These are phyloP conservation scores for Parelbella ahira DNA, from an alignment of 2,888 invertebrate species.

Conservation along the genomic window DNA sequence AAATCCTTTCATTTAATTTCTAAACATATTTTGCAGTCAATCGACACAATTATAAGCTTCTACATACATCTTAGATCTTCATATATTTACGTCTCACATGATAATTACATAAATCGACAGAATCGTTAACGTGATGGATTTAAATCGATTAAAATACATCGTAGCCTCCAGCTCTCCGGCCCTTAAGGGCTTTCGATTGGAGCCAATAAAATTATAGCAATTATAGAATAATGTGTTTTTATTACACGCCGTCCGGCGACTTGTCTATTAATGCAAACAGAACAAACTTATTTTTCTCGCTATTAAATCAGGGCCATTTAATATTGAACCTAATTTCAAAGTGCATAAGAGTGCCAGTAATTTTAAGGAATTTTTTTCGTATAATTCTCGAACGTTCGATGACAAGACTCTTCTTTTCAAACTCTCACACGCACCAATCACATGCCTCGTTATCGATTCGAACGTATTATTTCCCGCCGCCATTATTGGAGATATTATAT, in stretches of 20 bases:
- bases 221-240: slow-evolving; percentile 30
- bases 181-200: slow-evolving; percentile 33
- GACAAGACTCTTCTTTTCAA: slow-evolving; percentile 20
- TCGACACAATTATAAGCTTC: too few relatives aligned
- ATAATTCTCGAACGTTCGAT: not conserved
- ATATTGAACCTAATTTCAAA: slow-evolving; percentile 20
- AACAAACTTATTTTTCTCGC: slow-evolving; percentile 1
- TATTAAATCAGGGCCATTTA: not conserved
- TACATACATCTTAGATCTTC: slow-evolving; percentile 24
- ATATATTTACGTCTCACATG: slow-evolving; percentile 8
- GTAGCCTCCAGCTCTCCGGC: slow-evolving; percentile 19
- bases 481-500: slow-evolving; percentile 34
- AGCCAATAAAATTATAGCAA: slow-evolving; percentile 31
- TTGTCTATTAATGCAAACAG: slow-evolving; percentile 17
- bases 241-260: slow-evolving; percentile 28
- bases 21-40: too few relatives aligned
- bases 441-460: slow-evolving; percentile 35
- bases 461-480: slow-evolving; percentile 33
- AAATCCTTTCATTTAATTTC: too few relatives aligned
- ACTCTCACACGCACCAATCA: slow-evolving; percentile 29
- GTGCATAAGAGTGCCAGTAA: not conserved
- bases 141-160: slow-evolving; percentile 23
- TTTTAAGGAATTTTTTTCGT: not conserved
- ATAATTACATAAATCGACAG: slow-evolving; percentile 24
- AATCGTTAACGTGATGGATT: slow-evolving; percentile 27